Evolutionary conservation across 2,113 vertebrate species (phyloP).

Genomic region (human): DNA sequence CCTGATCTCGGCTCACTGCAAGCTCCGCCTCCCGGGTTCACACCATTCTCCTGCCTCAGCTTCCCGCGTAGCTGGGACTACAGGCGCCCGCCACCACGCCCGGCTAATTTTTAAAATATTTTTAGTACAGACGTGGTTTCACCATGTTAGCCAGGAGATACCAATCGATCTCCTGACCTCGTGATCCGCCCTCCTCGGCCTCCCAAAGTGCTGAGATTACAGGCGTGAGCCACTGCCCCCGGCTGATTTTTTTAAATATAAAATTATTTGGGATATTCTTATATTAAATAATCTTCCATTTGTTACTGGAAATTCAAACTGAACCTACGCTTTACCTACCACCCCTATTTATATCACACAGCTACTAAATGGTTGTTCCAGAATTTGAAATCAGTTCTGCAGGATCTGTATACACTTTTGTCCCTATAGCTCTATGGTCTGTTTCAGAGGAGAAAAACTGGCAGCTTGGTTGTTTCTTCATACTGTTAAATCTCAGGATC

Average conservation of each 20-base stretch:
- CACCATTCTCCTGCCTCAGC: too few species aligned
- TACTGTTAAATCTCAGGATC: background rate
- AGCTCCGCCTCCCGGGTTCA: too few species aligned
- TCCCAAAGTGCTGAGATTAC: too few species aligned
- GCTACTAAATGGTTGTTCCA: background rate
- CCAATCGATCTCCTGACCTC: too few species aligned
- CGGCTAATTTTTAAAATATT: too few species aligned
- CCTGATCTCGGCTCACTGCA: too few species aligned
- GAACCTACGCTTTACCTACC: background rate
- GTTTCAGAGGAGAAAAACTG: background rate
- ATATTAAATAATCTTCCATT: background rate
- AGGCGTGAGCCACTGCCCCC: fast-evolving
- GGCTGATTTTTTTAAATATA: background rate
- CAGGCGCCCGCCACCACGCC: too few species aligned
- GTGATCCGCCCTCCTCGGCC: too few species aligned
- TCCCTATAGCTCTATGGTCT: background rate
- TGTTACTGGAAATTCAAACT: background rate
- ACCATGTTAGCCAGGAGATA: too few species aligned
- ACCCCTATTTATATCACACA: background rate
- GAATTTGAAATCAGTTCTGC: background rate
- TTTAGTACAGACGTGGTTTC: too few species aligned
- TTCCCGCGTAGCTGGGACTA: too few species aligned
- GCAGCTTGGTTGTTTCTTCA: background rate
- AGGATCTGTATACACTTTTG: background rate
- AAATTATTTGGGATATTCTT: background rate